These are phyloP conservation scores for Drosophila arawakana DNA, from an alignment of 1,140 invertebrate genomes.

Conservation along the genomic window DNA sequence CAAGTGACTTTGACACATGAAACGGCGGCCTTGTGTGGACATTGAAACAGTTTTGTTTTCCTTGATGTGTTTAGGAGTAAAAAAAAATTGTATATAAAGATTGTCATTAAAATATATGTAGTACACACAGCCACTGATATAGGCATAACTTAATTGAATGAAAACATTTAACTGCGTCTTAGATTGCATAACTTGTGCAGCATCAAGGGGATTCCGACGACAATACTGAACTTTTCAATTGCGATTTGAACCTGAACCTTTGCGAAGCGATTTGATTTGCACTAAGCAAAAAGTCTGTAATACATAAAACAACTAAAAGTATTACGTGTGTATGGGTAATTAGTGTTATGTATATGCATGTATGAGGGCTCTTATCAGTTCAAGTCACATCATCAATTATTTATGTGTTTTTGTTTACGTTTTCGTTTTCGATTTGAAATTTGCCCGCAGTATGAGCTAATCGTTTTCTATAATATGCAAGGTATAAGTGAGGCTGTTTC, in stretches of 20 bases:
- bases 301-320: slow-evolving; percentile 5
- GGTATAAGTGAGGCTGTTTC: neutral
- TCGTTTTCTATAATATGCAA: slow-evolving; percentile 29
- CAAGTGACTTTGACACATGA: slow-evolving; percentile 57
- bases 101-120: slow-evolving; percentile 4
- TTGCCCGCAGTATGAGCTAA: slow-evolving; percentile 56
- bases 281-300: neutral
- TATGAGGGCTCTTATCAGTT: slow-evolving; percentile 36
- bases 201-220: slow-evolving; percentile 10
- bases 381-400: slow-evolving; percentile 62
- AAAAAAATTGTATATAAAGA: too few species aligned
- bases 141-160: slow-evolving; percentile 37
- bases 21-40: slow-evolving; percentile 55
- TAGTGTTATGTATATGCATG: slow-evolving; percentile 26
- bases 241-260: slow-evolving; percentile 40
- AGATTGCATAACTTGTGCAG: slow-evolving; percentile 69
- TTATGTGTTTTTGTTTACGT: slow-evolving; percentile 71
- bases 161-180: slow-evolving; percentile 66
- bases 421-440: slow-evolving; percentile 62
- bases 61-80: neutral
- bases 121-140: neutral
- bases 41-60: slow-evolving; percentile 43
- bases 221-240: slow-evolving; percentile 39
- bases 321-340: slow-evolving; percentile 14
- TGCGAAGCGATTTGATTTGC: slow-evolving; percentile 14